Conservation (phyloP, 2,888 invertebrate species). For the Operophtera brumata region DNA sequence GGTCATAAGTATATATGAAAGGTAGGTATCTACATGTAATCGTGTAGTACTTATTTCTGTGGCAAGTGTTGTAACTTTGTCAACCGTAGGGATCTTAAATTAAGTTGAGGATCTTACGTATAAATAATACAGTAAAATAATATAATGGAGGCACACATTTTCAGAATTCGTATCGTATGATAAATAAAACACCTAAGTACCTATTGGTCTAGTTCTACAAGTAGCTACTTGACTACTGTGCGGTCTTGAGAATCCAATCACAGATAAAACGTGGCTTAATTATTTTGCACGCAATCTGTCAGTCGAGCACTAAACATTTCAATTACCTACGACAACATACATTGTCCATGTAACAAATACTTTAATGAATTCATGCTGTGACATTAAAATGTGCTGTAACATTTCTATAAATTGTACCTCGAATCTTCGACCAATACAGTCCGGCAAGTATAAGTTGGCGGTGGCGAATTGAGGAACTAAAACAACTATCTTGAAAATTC, state of each 20-base stretch:
- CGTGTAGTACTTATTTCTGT: not conserved
- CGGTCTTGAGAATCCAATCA: not conserved
- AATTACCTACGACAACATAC: constrained; percentile 3
- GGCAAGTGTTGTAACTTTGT: not conserved
- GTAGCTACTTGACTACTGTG: not conserved
- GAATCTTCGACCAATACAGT: too few species aligned
- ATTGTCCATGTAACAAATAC: constrained; percentile 27
- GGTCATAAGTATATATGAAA: too few species aligned
- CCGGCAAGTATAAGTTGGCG: too few species aligned
- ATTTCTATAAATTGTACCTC: constrained; percentile 10
- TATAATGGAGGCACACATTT: not conserved
- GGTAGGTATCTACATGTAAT: too few species aligned
- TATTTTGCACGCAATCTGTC: constrained; percentile 1
- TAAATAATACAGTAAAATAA: not conserved
- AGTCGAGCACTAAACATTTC: not conserved
- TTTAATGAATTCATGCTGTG: constrained; percentile 14
- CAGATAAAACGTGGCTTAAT: constrained; percentile 1
- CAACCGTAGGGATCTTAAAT: not conserved
- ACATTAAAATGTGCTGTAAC: constrained; percentile 14
- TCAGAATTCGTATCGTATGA: not conserved
- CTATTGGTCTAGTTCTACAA: not conserved
- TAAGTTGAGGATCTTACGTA: not conserved
- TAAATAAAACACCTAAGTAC: not conserved
- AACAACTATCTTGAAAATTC: too few species aligned
- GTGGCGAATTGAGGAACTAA: too few species aligned